Evolutionary conservation across 1,140 invertebrate genomes (phyloP), one percentile per base, ranked within the genome.

Genomic region (Melipona quadrifasciata): DNA sequence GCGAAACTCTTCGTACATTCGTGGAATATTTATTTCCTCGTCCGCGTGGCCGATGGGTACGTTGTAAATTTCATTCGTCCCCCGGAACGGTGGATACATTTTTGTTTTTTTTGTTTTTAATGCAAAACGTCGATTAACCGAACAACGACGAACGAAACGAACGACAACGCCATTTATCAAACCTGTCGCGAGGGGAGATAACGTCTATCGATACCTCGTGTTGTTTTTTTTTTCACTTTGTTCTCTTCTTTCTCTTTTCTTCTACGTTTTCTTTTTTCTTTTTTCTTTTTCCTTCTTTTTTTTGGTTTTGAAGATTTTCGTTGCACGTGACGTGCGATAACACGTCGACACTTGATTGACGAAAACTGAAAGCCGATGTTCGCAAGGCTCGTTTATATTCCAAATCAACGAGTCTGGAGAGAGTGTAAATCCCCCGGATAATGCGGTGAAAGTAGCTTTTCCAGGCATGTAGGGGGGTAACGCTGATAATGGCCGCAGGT

Each of bases 401-500:
- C 5, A 16, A 77, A 78, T 58, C 31, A 51, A 51, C 21, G n/a
- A 6, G 39, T 6, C 39, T 0, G 16, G 64, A 27, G 76, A 21
- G 39, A 47, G 53, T n/a, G 58, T 73, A 80, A 58, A 84, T 84
- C 78, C n/a, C 24, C 8, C 34, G 68, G 65, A 24, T 89, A 89
- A 89, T 83, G 76, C 71, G 79, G 65, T 0, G 65, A 17, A 89
- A 88, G 87, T 89, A 89, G 82, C 87, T 78, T 75, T 82, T 61
- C 31, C 72, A 72, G 84, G 74, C 87, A 65, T 88, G 88, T 85
- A 85, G 84, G 85, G 5, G 55, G 17, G 4, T 17, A 84, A 87
- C 74, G 74, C 75, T 85, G 87, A 90, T 90, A 90, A 90, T 89
- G 87, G 87, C 71, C 79, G 80, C 87, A 87, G 89, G 86, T 87